Base-by-base conservation (phyloP, 2,113 vertebrate genomes). In the Columbina picui region DNA sequence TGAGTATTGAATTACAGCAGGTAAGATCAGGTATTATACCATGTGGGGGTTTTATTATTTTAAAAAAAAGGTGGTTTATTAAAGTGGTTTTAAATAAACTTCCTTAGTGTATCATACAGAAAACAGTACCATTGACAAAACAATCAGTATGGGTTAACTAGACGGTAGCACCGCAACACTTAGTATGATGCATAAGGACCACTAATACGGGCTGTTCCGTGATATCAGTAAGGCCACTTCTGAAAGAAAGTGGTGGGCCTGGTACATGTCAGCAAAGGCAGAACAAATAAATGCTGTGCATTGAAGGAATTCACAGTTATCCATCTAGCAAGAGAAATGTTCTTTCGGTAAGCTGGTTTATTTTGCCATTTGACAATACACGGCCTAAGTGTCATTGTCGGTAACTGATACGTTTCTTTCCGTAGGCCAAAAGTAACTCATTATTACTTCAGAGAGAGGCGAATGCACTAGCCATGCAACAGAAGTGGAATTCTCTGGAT, bases 1-100 rank as follows among this genome's bases (percentile, higher is more conserved):
- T 98, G n/a, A 98, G 96, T 87, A 96, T 98, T 67, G 99, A 99
- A 78, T 98, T 98, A 93, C 98, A 99, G 67, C 98, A 98, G 97
- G 98, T 98, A 97, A 60, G 87, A 84, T 53, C 32, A 63, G 7
- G 45, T 82, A 7, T 13, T 76, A 13, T 16, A 68, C 21, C 20
- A 20, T 20, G 11, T 19, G 7, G 13, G 13, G 1, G 13, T 0
- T 29, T 53, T 71, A 25, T 52, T 13, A 53, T n/a, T 53, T 77
- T 6, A 7, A 38, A 53, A 69, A 30, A 1, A 39, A 59, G 38
- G 27, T 30, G 2, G 50, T 59, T 68, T n/a, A 25, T 3, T 81
- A 21, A 64, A 79, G 27, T 43, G 15, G 26, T 60, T 82, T 71
- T 4, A 55, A 64, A 34, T 55, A 10, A 2, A 4, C 45, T 69